A percentile compares a stretch with the other conserved stretches of the same genome.
phyloP scores from a whole-genome alignment of 2,888 invertebrate species.

The Clusia tigrina region DNA sequence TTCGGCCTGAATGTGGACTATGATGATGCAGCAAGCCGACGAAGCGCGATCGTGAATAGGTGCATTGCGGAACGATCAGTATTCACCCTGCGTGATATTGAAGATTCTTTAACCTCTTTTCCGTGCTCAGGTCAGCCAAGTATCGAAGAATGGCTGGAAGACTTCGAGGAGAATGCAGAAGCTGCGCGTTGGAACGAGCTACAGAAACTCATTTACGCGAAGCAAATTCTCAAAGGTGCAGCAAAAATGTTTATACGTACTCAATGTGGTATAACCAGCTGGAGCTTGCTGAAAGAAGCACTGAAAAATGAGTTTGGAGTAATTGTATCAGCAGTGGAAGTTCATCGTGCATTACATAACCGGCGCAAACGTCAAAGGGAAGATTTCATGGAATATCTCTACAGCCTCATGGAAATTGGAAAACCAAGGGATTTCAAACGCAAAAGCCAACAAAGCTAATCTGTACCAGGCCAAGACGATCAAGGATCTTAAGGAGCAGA shows the following conservation, averaged over 20 bases:
- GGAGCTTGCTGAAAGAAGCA: slow-evolving; percentile 6
- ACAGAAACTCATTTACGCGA: slow-evolving; percentile 17
- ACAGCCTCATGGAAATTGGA: slow-evolving; percentile 14
- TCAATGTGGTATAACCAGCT: neutral
- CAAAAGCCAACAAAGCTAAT: neutral
- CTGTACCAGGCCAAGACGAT: slow-evolving; percentile 9
- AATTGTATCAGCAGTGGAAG: slow-evolving; percentile 14
- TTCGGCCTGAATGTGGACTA: neutral
- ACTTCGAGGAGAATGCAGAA: slow-evolving; percentile 10
- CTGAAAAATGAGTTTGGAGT: slow-evolving; percentile 17
- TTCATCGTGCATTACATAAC: slow-evolving; percentile 14
- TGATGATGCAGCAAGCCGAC: neutral
- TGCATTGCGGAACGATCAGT: neutral
- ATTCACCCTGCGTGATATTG: slow-evolving; percentile 20
- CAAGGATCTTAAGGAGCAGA: slow-evolving; percentile 1
- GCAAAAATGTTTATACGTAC: slow-evolving; percentile 11
- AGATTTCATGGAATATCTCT: slow-evolving; percentile 8
- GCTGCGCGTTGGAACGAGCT: slow-evolving; percentile 14
- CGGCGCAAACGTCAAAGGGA: neutral
- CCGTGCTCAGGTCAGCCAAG: slow-evolving; percentile 3
- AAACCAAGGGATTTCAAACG: slow-evolving; percentile 14
- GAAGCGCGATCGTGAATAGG: neutral
- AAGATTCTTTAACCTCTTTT: slow-evolving; percentile 10
- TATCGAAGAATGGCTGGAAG: slow-evolving; percentile 7
- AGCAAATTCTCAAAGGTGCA: slow-evolving; percentile 16